These are phyloP conservation scores for Planiliza haematocheilus DNA, from an alignment of 2,113 vertebrate genomes.

Conservation along the genomic window DNA sequence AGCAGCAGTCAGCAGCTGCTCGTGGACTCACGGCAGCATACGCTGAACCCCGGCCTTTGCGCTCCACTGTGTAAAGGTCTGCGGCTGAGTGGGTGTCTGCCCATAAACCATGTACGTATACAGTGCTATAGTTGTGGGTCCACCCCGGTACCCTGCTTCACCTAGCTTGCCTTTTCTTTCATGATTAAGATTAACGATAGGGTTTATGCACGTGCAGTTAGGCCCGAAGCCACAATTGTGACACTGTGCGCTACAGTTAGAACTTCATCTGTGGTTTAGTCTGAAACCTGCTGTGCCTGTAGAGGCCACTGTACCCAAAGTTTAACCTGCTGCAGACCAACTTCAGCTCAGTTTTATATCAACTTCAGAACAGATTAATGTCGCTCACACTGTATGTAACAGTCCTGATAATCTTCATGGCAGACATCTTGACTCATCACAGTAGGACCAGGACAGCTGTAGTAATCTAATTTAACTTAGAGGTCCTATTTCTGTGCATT, in stretches of 20 bases:
- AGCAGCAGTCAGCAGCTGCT: conserved; percentile 55
- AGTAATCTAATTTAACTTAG: too few species aligned
- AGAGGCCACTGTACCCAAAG: neutral
- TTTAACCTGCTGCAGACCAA: neutral
- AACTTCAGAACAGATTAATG: too few species aligned
- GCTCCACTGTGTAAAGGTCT: conserved; percentile 8
- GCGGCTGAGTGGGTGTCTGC: conserved; percentile 22
- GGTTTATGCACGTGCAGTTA: neutral
- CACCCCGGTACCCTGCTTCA: neutral
- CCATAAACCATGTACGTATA: neutral
- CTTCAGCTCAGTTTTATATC: too few species aligned
- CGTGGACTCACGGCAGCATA: conserved; percentile 31
- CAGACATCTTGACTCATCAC: too few species aligned
- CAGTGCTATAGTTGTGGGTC: neutral
- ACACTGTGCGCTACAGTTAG: neutral
- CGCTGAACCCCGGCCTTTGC: conserved; percentile 14
- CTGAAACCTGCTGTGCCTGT: neutral
- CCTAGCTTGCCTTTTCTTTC: neutral
- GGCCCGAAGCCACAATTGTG: neutral
- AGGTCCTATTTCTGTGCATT: too few species aligned
- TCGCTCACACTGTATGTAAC: too few species aligned
- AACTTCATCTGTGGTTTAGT: neutral
- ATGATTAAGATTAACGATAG: neutral
- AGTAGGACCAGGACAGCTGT: too few species aligned
- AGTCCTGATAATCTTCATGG: too few species aligned